Evolutionary conservation across 2,113 vertebrate species (phyloP), one percentile per base, ranked within the genome.

Genomic region (Trinectes maculatus): DNA sequence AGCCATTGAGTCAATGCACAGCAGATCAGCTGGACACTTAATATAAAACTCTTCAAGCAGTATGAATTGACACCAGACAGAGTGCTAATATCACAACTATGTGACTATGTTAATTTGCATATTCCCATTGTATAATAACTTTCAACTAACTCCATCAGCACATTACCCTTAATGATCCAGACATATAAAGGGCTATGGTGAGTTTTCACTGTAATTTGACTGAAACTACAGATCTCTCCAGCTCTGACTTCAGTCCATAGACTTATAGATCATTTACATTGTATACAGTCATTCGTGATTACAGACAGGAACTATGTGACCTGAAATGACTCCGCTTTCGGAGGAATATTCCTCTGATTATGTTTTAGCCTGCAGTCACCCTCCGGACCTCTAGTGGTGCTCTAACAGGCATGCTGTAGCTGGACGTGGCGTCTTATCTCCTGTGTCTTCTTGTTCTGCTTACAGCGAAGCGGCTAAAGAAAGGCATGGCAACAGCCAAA

Each of bases 401-500:
- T 10, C 21, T 15, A 3, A 29, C 47, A 3, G n/a, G n/a, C n/a
- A n/a, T n/a, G n/a, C n/a, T 28, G 12, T 6, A 24, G 25, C 31
- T 48, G 48, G 6, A 40, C 12, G 0, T 44, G 13, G 22, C 18
- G 1, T 60, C 62, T 36, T 15, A 47, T n/a, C 39, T 19, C 8
- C 42, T 59, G 29, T 65, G 61, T 67, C 46, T 48, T 74, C 56
- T 71, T 39, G 1, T 53, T 71, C 84, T 71, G 56, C 22, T 8
- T 84, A 15, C 91, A 98, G 98, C 96, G 43, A 99, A 99, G 92
- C 94, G 96, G 87, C 94, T 96, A 92, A 98, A 96, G 95, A 99
- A 99, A 94, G 98, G 98, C 87, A 98, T 99, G 98, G 98, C 98
- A 33, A 99, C 98, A 13, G 97, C 98, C 88, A 99, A 99, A 93